These are phyloP conservation scores for Torymus texanus DNA, from an alignment of 2,888 invertebrate genomes.

Conservation along the genomic window DNA sequence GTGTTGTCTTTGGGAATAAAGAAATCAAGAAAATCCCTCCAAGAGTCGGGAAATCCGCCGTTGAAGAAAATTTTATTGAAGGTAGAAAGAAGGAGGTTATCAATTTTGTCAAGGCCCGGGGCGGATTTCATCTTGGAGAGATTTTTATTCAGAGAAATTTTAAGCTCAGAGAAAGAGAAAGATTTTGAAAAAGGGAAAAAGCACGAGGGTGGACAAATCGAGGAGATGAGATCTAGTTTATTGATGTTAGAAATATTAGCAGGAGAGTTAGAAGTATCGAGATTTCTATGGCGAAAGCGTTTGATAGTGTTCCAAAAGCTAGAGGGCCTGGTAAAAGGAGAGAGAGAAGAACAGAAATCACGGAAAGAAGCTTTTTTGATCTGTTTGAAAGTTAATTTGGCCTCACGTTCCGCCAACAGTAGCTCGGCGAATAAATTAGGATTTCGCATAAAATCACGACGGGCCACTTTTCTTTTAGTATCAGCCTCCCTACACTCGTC, in stretches of 20 bases:
- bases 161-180: neutral
- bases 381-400: neutral
- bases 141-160: too few species aligned
- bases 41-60: too few species aligned
- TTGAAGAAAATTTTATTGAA: too few species aligned
- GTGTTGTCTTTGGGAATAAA: too few species aligned
- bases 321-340: neutral
- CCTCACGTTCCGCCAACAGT: neutral
- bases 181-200: slow-evolving; percentile 1
- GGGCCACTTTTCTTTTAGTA: neutral
- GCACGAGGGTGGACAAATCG: neutral
- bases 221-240: too few species aligned
- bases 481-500: neutral
- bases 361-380: neutral
- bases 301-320: slow-evolving; percentile 3
- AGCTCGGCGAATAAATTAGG: neutral
- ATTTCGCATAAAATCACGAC: neutral
- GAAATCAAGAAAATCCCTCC: too few species aligned
- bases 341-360: neutral
- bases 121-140: too few species aligned
- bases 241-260: too few species aligned
- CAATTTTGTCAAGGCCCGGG: too few species aligned
- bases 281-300: neutral
- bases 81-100: too few species aligned
- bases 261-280: too few species aligned